These are phyloP conservation scores for Clinocottus analis DNA, from an alignment of 2,113 vertebrate species.

Conservation along the genomic window DNA sequence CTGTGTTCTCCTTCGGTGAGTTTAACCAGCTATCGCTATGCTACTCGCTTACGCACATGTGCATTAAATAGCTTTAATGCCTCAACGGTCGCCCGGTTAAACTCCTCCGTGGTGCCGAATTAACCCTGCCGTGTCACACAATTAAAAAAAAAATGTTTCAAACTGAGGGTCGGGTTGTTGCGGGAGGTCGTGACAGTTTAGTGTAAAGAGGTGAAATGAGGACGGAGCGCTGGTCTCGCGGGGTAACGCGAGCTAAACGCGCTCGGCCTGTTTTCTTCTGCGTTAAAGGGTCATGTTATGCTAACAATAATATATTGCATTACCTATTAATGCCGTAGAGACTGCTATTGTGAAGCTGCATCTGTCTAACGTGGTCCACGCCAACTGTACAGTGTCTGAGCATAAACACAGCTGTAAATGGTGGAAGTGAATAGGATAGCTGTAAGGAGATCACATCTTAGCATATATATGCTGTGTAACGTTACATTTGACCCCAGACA, in stretches of 20 bases:
- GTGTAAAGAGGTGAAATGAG: neutral
- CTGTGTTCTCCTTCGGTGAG: neutral
- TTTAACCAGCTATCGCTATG: neutral
- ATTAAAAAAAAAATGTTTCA: no score
- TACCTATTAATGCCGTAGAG: no score
- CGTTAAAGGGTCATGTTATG: no score
- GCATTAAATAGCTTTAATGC: no score
- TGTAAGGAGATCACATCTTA: neutral
- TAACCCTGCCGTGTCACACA: rapidly evolving
- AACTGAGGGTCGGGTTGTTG: no score
- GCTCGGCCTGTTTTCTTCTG: no score
- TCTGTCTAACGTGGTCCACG: no score
- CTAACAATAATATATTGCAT: no score
- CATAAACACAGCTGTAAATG: no score
- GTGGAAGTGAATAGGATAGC: no score
- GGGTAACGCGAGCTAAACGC: neutral
- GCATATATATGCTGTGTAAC: neutral
- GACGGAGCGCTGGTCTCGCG: rapidly evolving
- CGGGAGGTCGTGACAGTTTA: neutral
- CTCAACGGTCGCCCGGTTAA: rapidly evolving
- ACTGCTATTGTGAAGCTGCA: no score
- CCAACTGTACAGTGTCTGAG: no score
- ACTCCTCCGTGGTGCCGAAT: rapidly evolving
- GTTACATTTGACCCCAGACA: neutral
- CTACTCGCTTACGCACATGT: neutral